Base-by-base conservation (phyloP, 2,797 vertebrate genomes). In the Tenualosa ilisha region DNA sequence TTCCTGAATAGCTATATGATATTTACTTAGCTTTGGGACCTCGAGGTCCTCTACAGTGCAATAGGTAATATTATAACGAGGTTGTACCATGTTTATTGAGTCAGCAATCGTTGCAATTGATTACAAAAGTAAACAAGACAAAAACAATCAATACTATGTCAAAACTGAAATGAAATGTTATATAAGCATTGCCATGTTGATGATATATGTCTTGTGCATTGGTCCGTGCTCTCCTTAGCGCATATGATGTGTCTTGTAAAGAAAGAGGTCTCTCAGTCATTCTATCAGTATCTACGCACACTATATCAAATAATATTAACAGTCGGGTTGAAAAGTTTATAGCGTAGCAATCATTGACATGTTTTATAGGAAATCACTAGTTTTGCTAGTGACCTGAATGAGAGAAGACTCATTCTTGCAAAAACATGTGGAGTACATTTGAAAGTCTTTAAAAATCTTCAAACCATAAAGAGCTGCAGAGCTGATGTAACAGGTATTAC, bases 121-220 rank as follows among this genome's bases (percentile, higher is more conserved):
- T 15, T 31, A 40, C 65, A 37, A 37, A 37, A 72, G 65, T 72
- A 72, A 63, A 63, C 61, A 63, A 17, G 65, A 24, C 26, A 72
- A 13, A 72, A 72, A 54, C 53, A 37, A 40, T 72, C 68, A 75
- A 75, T 75, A 79, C 72, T 43, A 79, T 79, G 15, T 43, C 37
- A 79, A 72, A 31, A 72, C 26, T 37, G 17, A 72, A 63, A 63
- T 68, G 65, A 79, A 17, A 79, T 40, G 31, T 37, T 72, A 72
- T 40, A 31, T 65, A 37, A 79, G 15, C 6, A 31, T 7, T 79
- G 13, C 40, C 72, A 40, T 20, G 17, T 31, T 72, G 65, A 40
- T 40, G n/a, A 8, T 61, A 79, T 6, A 46, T 79, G 20, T 43
- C 72, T 79, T 56, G 54, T 20, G 17, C 20, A 15, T 20, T 75